Percentiles rank a stretch among this genome's conserved stretches.
phyloP scores from a whole-genome alignment of 2,113 vertebrate genomes.

The Setophaga kirtlandii region DNA sequence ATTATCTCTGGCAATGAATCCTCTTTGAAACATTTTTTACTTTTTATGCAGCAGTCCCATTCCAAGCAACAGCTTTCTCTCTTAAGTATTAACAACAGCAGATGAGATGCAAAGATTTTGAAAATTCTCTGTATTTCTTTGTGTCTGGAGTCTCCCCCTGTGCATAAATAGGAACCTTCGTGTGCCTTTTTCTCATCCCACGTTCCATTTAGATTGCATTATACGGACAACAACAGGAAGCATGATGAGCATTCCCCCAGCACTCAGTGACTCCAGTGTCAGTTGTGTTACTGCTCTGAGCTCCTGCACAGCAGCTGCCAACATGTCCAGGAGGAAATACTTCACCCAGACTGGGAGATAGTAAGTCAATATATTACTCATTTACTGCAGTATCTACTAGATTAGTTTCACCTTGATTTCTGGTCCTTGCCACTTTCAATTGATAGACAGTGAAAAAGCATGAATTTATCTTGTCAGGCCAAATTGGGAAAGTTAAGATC shows the following conservation, averaged over 20 bases:
- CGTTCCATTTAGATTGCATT: constrained; percentile 47
- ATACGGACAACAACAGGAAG: constrained; percentile 67
- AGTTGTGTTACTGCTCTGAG: constrained; percentile 78
- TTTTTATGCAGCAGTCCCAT: neutral
- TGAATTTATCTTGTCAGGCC: neutral
- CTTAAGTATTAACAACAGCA: neutral
- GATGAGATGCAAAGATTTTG: neutral
- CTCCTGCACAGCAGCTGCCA: constrained; percentile 67
- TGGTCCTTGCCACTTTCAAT: neutral
- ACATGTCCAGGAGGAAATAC: constrained; percentile 54
- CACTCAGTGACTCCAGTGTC: constrained; percentile 72
- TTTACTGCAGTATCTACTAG: neutral
- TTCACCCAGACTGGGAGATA: constrained; percentile 84
- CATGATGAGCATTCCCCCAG: constrained; percentile 61
- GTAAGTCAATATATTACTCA: constrained; percentile 47
- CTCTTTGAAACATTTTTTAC: neutral
- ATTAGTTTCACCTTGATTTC: neutral
- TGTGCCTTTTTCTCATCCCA: neutral
- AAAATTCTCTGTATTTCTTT: neutral
- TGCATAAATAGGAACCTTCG: neutral
- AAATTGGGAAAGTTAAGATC: neutral
- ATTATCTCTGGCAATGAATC: neutral
- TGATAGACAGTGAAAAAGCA: neutral
- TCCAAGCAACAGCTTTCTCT: neutral
- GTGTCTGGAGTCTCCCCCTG: neutral